Evolutionary conservation across 2,888 invertebrate genomes (phyloP).

Genomic region (Caenorhabditis imperialis): DNA sequence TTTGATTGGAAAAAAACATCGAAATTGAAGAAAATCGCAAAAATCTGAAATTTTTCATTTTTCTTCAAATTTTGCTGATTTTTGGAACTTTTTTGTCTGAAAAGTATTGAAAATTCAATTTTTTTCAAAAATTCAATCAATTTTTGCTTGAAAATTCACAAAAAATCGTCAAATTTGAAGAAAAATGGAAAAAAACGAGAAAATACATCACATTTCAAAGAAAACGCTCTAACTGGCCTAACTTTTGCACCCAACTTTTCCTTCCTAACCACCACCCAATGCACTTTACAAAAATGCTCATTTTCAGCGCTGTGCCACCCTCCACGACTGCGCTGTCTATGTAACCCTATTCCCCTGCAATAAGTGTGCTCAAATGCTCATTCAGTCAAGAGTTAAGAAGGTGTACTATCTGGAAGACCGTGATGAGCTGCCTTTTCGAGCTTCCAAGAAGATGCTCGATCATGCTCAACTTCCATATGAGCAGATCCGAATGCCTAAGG

Average conservation of each 20-base stretch:
- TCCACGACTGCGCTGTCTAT: constrained; percentile 86
- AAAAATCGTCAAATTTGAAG: not conserved
- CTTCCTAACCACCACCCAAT: too few species aligned
- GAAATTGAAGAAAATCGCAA: too few species aligned
- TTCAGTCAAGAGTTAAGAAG: constrained; percentile 51
- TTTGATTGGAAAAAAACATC: too few species aligned
- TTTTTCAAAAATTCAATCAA: too few species aligned
- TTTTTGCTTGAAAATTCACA: too few species aligned
- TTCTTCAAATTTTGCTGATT: too few species aligned
- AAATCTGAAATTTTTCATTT: too few species aligned
- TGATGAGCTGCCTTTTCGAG: constrained; percentile 34
- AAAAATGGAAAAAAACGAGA: constrained; percentile 1
- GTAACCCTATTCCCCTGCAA: constrained; percentile 95
- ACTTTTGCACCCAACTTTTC: too few species aligned
- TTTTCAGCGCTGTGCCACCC: constrained; percentile 80
- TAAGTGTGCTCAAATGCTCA: constrained; percentile 90
- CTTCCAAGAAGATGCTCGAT: constrained; percentile 55
- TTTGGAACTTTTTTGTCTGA: too few species aligned
- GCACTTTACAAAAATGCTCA: too few species aligned
- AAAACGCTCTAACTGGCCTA: too few species aligned
- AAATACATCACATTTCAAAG: too few species aligned
- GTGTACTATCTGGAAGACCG: constrained; percentile 55
- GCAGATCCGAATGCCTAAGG: constrained; percentile 23
- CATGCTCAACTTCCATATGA: constrained; percentile 38
- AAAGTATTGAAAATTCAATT: not conserved